These are phyloP conservation scores for Hypomesus transpacificus DNA, from an alignment of 2,113 vertebrate species.

Conservation along the genomic window DNA sequence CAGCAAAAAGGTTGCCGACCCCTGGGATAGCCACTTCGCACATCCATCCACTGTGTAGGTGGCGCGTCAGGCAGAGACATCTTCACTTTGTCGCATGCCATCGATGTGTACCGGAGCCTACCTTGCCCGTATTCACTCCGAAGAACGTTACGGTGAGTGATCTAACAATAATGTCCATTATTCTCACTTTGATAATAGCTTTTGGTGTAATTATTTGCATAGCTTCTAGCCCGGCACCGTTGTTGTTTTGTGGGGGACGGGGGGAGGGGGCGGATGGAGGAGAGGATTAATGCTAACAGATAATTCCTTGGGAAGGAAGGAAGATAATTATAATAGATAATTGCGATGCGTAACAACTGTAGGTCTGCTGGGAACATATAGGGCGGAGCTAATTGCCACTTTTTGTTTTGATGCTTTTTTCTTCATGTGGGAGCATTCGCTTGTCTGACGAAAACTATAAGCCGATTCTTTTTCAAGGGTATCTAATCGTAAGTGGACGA, in stretches of 20 bases:
- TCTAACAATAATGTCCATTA: too few relatives aligned
- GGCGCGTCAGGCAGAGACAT: neutral
- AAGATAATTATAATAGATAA: slow-evolving; percentile 1
- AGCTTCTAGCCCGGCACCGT: too few relatives aligned
- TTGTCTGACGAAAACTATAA: slow-evolving; percentile 12
- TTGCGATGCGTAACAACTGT: slow-evolving; percentile 18
- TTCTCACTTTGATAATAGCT: too few relatives aligned
- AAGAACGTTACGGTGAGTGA: neutral
- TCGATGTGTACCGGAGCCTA: neutral
- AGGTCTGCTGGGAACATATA: slow-evolving; percentile 5
- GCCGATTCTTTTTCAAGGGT: slow-evolving; percentile 11
- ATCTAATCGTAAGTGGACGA: slow-evolving; percentile 17
- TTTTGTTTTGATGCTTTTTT: slow-evolving; percentile 32
- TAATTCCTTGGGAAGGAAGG: neutral
- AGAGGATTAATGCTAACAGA: neutral
- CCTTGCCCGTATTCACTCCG: neutral
- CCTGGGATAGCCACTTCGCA: neutral
- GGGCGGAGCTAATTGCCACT: slow-evolving; percentile 44
- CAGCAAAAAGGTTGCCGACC: neutral
- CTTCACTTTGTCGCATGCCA: slow-evolving; percentile 7
- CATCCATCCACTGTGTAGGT: neutral
- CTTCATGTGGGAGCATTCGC: slow-evolving; percentile 19
- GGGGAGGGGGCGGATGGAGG: neutral
- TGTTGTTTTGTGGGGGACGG: neutral
- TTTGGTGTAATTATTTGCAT: too few relatives aligned